phyloP scores from a whole-genome alignment of 2,888 invertebrate species.

The Deilephila elpenor region DNA sequence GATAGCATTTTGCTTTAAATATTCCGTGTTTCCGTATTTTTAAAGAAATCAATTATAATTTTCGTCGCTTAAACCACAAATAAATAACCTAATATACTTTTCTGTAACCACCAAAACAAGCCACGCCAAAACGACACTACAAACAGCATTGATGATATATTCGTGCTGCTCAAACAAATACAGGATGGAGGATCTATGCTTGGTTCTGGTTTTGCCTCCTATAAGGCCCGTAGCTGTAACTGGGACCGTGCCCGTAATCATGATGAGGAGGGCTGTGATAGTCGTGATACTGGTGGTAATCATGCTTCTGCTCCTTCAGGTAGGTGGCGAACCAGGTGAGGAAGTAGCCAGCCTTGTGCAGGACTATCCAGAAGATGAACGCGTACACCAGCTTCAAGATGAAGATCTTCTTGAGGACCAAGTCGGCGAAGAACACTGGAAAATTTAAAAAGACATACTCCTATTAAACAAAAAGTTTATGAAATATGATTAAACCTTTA shows the following conservation, averaged over 20 bases:
- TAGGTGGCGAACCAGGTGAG: slow-evolving; percentile 74
- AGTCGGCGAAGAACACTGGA: slow-evolving; percentile 75
- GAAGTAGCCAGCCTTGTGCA: slow-evolving; percentile 80
- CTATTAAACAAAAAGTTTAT: background rate
- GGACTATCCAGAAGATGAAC: slow-evolving; percentile 71
- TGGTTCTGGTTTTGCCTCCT: slow-evolving; percentile 29
- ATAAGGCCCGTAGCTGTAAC: slow-evolving; percentile 35
- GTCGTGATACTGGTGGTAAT: slow-evolving; percentile 54
- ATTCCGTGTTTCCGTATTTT: too few species aligned
- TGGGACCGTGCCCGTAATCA: slow-evolving; percentile 27
- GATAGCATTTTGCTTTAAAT: too few species aligned
- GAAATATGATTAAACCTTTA: too few species aligned
- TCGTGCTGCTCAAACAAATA: background rate
- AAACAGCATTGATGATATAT: too few species aligned
- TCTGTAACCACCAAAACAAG: too few species aligned
- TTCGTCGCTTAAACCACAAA: too few species aligned
- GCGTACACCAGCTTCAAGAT: slow-evolving; percentile 75
- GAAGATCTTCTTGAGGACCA: slow-evolving; percentile 76
- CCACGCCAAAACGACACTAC: too few species aligned
- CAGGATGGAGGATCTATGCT: background rate
- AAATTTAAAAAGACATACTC: slow-evolving; percentile 33
- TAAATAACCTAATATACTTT: too few species aligned
- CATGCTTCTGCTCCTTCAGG: slow-evolving; percentile 70
- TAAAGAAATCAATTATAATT: too few species aligned
- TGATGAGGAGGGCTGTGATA: slow-evolving; percentile 45